These are phyloP conservation scores for Perca fluviatilis DNA, from an alignment of 2,113 vertebrate species.

Conservation along the genomic window DNA sequence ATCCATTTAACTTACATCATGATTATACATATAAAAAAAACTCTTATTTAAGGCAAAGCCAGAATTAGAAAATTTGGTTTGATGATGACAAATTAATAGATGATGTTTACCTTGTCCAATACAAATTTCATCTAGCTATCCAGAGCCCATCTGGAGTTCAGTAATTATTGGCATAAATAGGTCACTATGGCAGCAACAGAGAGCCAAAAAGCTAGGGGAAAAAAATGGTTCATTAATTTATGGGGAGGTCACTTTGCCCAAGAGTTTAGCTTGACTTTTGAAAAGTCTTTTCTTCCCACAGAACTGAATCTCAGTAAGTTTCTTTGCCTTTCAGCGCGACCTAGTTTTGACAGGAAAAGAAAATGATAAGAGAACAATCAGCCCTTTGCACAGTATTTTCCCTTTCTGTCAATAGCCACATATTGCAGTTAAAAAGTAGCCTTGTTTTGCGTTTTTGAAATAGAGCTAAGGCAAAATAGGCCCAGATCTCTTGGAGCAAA, in stretches of 20 bases:
- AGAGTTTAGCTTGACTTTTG: slow-evolving; percentile 61
- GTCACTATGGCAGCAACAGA: not conserved
- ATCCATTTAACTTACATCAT: not conserved
- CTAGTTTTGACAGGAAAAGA: slow-evolving; percentile 69
- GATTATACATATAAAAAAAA: not conserved
- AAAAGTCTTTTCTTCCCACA: slow-evolving; percentile 52
- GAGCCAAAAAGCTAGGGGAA: not conserved
- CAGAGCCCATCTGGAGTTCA: slow-evolving; percentile 17
- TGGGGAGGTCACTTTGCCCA: slow-evolving; percentile 34
- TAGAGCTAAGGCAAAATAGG: slow-evolving; percentile 64
- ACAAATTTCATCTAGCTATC: not conserved
- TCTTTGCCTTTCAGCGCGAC: slow-evolving; percentile 64
- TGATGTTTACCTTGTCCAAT: slow-evolving; percentile 2
- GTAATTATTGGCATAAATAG: not conserved
- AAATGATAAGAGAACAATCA: slow-evolving; percentile 53
- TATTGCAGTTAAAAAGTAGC: slow-evolving; percentile 60
- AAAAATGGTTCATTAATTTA: slow-evolving; percentile 5
- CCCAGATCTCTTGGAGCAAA: slow-evolving; percentile 76
- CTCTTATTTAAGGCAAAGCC: not conserved
- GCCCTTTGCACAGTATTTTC: slow-evolving; percentile 37
- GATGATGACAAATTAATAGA: not conserved
- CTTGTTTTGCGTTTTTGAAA: slow-evolving; percentile 64
- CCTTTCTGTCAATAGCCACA: slow-evolving; percentile 61
- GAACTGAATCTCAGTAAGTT: slow-evolving; percentile 49
- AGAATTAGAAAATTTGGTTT: not conserved